phyloP scores from a whole-genome alignment of 2,888 invertebrate genomes.

The Protonemura montana region DNA sequence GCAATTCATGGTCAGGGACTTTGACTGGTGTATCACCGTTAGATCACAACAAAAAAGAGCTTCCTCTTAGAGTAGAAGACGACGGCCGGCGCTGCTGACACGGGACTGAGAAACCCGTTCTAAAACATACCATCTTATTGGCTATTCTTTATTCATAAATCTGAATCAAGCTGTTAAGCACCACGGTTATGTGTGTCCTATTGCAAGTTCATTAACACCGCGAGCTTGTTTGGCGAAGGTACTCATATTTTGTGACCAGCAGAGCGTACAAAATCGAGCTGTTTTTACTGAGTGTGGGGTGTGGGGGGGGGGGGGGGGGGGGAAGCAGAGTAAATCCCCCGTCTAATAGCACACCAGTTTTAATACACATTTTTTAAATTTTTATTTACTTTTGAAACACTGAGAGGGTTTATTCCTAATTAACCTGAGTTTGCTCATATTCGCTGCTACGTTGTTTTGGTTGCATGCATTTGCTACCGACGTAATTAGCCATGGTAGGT shows the following conservation, averaged over 20 bases:
- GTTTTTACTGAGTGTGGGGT: too few species aligned
- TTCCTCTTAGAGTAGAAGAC: not conserved
- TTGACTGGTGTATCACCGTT: slow-evolving; percentile 5
- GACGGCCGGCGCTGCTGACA: not conserved
- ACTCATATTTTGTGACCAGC: not conserved
- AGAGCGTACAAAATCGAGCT: too few species aligned
- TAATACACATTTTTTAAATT: too few species aligned
- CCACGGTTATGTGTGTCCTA: not conserved
- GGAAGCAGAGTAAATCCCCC: too few species aligned
- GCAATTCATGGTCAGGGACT: slow-evolving; percentile 8
- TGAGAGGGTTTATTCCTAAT: too few species aligned
- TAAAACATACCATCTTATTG: slow-evolving; percentile 7
- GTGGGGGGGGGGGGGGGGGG: too few species aligned
- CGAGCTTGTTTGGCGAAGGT: not conserved
- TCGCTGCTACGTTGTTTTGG: too few species aligned
- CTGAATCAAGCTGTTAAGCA: not conserved
- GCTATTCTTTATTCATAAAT: slow-evolving; percentile 12
- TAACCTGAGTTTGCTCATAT: too few species aligned
- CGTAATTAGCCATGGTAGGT: too few species aligned
- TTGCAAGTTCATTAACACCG: not conserved
- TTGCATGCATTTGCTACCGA: too few species aligned
- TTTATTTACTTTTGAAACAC: too few species aligned
- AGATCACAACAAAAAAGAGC: slow-evolving; percentile 12
- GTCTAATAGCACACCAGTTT: too few species aligned
- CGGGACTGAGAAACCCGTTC: not conserved